Evolutionary conservation across 2,113 vertebrate species (phyloP), one percentile per base, ranked within the genome.

Genomic region (Plecotus auritus): DNA sequence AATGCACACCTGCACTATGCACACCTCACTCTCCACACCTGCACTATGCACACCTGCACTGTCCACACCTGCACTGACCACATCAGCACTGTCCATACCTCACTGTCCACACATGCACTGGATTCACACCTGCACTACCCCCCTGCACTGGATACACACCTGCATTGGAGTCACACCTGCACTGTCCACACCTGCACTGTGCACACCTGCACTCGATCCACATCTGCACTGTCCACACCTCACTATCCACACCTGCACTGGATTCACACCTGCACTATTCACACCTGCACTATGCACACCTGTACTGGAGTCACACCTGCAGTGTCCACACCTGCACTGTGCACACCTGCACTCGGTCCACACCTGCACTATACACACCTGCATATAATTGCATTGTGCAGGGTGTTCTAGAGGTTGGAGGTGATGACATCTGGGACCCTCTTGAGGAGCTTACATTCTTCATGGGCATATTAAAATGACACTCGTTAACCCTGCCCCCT

Each of bases 331-430:
- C n/a, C n/a, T n/a, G n/a, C n/a, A n/a, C n/a, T n/a, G n/a, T 1
- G 11, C 64, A 45, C 59, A n/a, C 30, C 22, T 18, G 51, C 26
- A 12, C 26, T 61, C 81, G 4, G 12, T 84, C 18, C 9, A 8
- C 20, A 18, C 37, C 54, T 9, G 28, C 47, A 32, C 20, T n/a
- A 28, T 12, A 30, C 17, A 51, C 8, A 37, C 5, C 30, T 30
- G 32, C 10, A 0, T 6, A 16, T 16, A 56, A 22, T 26, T 56
- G 77, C 49, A 26, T 2, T 3, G 1, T 30, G 35, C 40, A 30
- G 13, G 2, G 9, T 5, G 0, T 9, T 12, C 4, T 3, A 10
- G 5, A 8, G 7, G 32, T 37, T 28, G 22, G 1, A 17, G 35
- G 47, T 4, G 37, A 30, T 54, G n/a, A 18, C 13, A 12, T 37